phyloP scores from a whole-genome alignment of 2,797 vertebrate genomes.

The Acanthiza pusilla region DNA sequence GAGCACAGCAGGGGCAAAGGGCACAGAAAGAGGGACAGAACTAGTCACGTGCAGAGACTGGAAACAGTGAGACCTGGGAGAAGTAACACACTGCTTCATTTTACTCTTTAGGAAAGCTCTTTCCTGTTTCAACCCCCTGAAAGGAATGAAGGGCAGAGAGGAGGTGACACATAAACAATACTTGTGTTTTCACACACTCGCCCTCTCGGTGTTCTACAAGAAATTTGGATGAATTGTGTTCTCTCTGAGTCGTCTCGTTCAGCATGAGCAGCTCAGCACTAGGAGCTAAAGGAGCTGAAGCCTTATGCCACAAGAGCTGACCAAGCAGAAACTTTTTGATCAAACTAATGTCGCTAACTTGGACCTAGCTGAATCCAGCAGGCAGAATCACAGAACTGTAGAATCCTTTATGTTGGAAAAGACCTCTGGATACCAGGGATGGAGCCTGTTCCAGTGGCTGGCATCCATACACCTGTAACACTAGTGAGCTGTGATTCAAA shows the following conservation, averaged over 20 bases:
- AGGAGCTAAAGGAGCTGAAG: neutral
- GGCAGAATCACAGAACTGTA: neutral
- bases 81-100: too few relatives aligned
- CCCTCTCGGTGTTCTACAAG: too few relatives aligned
- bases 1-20: too few relatives aligned
- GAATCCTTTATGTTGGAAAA: neutral
- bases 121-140: too few relatives aligned
- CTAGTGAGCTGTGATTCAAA: neutral
- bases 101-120: too few relatives aligned
- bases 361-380: neutral
- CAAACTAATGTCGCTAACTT: neutral
- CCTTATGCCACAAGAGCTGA: neutral
- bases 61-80: too few relatives aligned
- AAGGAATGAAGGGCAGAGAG: too few relatives aligned
- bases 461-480: neutral
- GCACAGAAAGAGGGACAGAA: too few relatives aligned
- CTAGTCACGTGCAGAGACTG: too few relatives aligned
- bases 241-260: rapidly evolving
- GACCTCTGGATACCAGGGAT: neutral
- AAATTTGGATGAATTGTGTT: too few relatives aligned
- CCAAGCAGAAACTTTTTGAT: neutral
- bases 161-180: too few relatives aligned
- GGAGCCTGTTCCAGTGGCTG: neutral
- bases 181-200: too few relatives aligned
- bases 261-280: neutral